These are phyloP conservation scores for Scarus forsteni DNA, from an alignment of 2,797 vertebrate species.

Conservation along the genomic window DNA sequence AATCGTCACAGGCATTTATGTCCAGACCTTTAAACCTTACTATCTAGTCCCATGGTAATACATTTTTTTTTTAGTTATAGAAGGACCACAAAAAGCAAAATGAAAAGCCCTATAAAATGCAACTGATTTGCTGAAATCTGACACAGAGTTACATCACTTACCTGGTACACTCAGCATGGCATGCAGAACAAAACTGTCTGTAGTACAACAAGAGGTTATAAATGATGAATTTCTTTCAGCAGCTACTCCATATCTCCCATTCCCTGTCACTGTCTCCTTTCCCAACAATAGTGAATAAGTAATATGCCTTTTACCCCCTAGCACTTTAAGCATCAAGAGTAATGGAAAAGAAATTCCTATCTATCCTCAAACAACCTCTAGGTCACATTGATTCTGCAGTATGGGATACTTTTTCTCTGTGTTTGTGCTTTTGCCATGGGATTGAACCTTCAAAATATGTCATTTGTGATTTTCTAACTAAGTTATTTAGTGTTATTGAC, in stretches of 20 bases:
- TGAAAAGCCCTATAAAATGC: not conserved
- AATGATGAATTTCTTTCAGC: constrained; percentile 46
- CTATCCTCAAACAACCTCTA: constrained; percentile 5
- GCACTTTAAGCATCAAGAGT: constrained; percentile 13
- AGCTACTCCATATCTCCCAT: constrained; percentile 31
- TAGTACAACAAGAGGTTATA: constrained; percentile 42
- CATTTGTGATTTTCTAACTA: not conserved
- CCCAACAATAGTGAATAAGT: constrained; percentile 45
- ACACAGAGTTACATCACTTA: constrained; percentile 1
- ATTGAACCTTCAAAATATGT: too few relatives aligned
- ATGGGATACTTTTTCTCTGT: not conserved
- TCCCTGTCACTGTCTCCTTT: constrained; percentile 17
- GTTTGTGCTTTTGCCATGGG: too few relatives aligned
- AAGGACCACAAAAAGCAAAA: not conserved
- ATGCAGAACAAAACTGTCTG: constrained; percentile 22
- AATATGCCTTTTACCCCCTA: constrained; percentile 38
- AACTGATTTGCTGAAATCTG: not conserved
- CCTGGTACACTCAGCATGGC: constrained; percentile 17
- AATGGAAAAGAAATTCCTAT: constrained; percentile 4
- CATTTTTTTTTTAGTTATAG: not conserved
- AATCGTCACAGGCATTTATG: too few relatives aligned
- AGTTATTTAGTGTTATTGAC: too few relatives aligned
- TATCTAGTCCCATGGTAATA: not conserved
- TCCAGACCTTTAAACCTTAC: not conserved
- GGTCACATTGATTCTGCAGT: not conserved